Evolutionary conservation across 1,140 invertebrate genomes (phyloP).

Genomic region (Monomorium pharaonis): DNA sequence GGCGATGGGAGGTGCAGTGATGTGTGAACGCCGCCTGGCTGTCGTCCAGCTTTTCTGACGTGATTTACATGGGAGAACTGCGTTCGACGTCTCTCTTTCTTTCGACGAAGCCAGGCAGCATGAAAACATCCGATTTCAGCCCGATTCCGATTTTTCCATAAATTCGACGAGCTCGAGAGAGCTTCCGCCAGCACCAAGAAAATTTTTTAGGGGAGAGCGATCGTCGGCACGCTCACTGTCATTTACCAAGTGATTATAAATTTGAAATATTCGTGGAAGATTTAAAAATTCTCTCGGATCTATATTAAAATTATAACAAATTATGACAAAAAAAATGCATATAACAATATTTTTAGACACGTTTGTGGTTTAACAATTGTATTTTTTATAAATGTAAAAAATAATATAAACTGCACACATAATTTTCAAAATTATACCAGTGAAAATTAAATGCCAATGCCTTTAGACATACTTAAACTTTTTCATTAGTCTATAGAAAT

Average conservation of each 20-base stretch:
- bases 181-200: not conserved
- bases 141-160: constrained; percentile 31
- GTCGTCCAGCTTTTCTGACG: constrained; percentile 44
- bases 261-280: not conserved
- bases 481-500: not conserved
- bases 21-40: constrained; percentile 50
- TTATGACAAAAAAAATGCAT: not conserved
- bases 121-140: constrained; percentile 34
- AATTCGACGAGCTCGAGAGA: not conserved
- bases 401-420: not conserved
- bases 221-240: not conserved
- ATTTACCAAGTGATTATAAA: not conserved
- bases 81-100: constrained; percentile 23
- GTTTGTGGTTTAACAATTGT: not conserved
- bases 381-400: not conserved
- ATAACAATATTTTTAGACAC: not conserved
- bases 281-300: not conserved
- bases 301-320: not conserved
- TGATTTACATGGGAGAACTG: constrained; percentile 59
- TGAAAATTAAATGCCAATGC: not conserved
- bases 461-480: not conserved
- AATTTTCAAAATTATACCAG: not conserved
- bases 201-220: not conserved
- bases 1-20: not conserved
- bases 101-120: constrained; percentile 11